A percentile compares a stretch with the other conserved stretches of the same genome.
phyloP scores from a whole-genome alignment of 2,888 invertebrate genomes.

The Alitta virens region DNA sequence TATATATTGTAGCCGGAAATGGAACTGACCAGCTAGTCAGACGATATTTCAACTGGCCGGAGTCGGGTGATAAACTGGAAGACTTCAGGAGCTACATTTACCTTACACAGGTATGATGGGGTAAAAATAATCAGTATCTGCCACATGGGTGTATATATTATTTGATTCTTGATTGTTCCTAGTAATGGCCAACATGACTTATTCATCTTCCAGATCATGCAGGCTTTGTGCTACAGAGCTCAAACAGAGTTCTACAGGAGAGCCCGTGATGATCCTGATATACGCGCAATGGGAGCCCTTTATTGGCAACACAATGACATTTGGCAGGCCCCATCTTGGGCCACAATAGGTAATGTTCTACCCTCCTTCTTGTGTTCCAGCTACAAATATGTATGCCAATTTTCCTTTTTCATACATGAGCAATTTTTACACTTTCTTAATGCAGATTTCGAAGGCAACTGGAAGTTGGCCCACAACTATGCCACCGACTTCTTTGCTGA shows the following conservation, averaged over 20 bases:
- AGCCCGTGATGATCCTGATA: slow-evolving; percentile 60
- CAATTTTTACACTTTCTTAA: slow-evolving; percentile 6
- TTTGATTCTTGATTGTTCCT: too few relatives aligned
- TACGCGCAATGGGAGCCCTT: slow-evolving; percentile 89
- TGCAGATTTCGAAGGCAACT: slow-evolving; percentile 72
- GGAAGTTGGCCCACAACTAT: slow-evolving; percentile 90
- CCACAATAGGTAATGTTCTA: slow-evolving; percentile 47
- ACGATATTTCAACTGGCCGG: slow-evolving; percentile 59
- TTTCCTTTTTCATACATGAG: too few relatives aligned
- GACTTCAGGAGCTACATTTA: slow-evolving; percentile 72
- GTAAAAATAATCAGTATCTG: too few relatives aligned
- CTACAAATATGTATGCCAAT: too few relatives aligned
- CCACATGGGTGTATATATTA: too few relatives aligned
- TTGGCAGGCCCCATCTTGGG: slow-evolving; percentile 96
- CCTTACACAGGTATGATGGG: slow-evolving; percentile 73
- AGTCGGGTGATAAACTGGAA: slow-evolving; percentile 49
- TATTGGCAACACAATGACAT: slow-evolving; percentile 99
- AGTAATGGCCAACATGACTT: too few relatives aligned
- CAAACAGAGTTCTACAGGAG: slow-evolving; percentile 69
- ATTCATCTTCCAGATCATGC: slow-evolving; percentile 61
- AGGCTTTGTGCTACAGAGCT: slow-evolving; percentile 83
- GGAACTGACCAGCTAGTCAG: slow-evolving; percentile 15
- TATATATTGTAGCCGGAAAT: slow-evolving; percentile 6
- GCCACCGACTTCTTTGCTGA: slow-evolving; percentile 78
- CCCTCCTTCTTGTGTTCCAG: too few relatives aligned